Conservation (phyloP, 2,113 vertebrate genomes). For the Chlorocebus sabaeus region DNA sequence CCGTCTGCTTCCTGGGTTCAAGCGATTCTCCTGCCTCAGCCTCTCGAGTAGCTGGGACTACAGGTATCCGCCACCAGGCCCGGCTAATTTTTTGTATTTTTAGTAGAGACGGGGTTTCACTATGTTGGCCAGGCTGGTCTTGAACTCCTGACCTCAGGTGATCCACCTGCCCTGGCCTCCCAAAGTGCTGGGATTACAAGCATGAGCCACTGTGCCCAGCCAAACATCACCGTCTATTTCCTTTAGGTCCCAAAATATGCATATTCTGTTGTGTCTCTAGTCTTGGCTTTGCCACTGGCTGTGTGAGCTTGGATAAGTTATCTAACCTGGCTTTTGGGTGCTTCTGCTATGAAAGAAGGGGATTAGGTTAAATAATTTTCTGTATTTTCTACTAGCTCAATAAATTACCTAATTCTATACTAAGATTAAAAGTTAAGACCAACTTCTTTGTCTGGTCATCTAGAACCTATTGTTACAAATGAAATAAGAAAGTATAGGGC, state of each 20-base stretch:
- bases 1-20: no score
- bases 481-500: background rate
- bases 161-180: no score
- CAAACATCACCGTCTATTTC: background rate
- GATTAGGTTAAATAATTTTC: background rate
- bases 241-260: background rate
- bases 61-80: no score
- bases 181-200: no score
- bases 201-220: no score
- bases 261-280: background rate
- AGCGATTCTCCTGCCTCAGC: no score
- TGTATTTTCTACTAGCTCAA: background rate
- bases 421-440: background rate
- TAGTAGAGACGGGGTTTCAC: no score
- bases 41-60: no score
- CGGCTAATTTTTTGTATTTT: no score
- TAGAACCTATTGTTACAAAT: conserved; percentile 11
- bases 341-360: background rate
- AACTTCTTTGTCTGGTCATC: background rate
- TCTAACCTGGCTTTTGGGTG: background rate
- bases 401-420: background rate
- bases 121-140: no score
- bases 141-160: no score
- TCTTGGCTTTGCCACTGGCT: background rate
- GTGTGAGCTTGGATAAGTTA: background rate